Evolutionary conservation across 2,797 vertebrate species (phyloP).

Genomic region (Myotis planiceps): DNA sequence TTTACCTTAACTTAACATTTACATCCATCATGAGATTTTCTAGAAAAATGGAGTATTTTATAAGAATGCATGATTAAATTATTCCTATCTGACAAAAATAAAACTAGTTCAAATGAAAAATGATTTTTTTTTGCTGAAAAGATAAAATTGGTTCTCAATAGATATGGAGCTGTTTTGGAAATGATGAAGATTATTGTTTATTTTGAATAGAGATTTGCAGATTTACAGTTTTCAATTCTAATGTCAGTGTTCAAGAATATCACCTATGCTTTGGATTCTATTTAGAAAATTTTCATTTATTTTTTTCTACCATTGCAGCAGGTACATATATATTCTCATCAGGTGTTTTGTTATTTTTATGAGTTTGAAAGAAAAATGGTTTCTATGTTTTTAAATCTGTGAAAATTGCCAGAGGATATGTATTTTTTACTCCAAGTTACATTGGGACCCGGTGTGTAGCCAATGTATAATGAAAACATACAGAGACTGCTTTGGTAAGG

Average conservation of each 20-base stretch:
- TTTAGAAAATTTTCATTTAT: conserved; percentile 54
- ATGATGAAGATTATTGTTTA: conserved; percentile 48
- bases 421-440: conserved; percentile 38
- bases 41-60: conserved; percentile 43
- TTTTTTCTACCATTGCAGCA: not conserved
- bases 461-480: conserved; percentile 33
- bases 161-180: conserved; percentile 27
- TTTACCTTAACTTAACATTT: not conserved
- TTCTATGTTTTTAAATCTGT: conserved; percentile 57
- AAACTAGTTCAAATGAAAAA: conserved; percentile 53
- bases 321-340: conserved; percentile 2
- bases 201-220: not conserved
- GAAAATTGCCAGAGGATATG: conserved; percentile 27
- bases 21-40: conserved; percentile 1
- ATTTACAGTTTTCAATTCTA: conserved; percentile 46
- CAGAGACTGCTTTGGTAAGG: not conserved
- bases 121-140: conserved; percentile 56
- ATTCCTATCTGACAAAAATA: conserved; percentile 43
- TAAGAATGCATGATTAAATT: conserved; percentile 34
- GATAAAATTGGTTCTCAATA: conserved; percentile 19
- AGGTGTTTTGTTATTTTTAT: conserved; percentile 66
- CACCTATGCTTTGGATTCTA: conserved; percentile 18
- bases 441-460: not conserved
- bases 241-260: conserved; percentile 21
- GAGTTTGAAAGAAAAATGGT: conserved; percentile 30